These are phyloP conservation scores for Ceratosolen solmsi DNA, from an alignment of 1,140 invertebrate genomes.

Conservation along the genomic window DNA sequence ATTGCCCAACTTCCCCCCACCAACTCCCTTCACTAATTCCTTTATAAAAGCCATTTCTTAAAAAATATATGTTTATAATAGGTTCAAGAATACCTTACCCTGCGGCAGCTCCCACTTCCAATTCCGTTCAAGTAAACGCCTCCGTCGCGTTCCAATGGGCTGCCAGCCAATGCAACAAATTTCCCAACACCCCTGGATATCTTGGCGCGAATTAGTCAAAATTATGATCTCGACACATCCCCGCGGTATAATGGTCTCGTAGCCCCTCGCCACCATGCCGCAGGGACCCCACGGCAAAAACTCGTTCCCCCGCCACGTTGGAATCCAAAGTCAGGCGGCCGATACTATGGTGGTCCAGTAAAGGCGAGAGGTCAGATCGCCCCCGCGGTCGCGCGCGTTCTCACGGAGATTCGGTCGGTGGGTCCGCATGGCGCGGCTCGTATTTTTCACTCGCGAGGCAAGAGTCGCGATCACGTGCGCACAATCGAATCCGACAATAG, in stretches of 20 bases:
- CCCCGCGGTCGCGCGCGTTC: conserved; percentile 13
- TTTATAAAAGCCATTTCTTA: too few relatives aligned
- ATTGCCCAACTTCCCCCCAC: too few relatives aligned
- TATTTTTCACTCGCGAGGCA: conserved; percentile 26
- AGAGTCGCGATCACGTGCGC: conserved; percentile 17
- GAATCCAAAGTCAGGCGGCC: neutral
- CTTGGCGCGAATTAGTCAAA: conserved; percentile 7
- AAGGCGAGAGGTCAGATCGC: neutral
- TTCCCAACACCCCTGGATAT: neutral
- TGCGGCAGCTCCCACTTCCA: too few relatives aligned
- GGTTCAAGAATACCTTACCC: too few relatives aligned
- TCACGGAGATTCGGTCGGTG: conserved; percentile 32
- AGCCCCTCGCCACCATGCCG: neutral
- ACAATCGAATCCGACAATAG: conserved; percentile 16
- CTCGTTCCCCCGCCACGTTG: neutral
- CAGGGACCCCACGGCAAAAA: neutral
- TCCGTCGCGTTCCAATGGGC: too few relatives aligned
- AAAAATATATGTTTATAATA: too few relatives aligned
- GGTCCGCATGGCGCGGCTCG: neutral
- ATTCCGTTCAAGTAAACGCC: too few relatives aligned
- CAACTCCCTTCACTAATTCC: too few relatives aligned
- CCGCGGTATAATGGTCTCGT: neutral
- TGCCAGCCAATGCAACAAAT: neutral
- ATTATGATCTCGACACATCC: neutral
- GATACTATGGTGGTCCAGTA: too few relatives aligned